Base-by-base conservation (phyloP, 2,797 vertebrate species). In the Coregonus ussuriensis region DNA sequence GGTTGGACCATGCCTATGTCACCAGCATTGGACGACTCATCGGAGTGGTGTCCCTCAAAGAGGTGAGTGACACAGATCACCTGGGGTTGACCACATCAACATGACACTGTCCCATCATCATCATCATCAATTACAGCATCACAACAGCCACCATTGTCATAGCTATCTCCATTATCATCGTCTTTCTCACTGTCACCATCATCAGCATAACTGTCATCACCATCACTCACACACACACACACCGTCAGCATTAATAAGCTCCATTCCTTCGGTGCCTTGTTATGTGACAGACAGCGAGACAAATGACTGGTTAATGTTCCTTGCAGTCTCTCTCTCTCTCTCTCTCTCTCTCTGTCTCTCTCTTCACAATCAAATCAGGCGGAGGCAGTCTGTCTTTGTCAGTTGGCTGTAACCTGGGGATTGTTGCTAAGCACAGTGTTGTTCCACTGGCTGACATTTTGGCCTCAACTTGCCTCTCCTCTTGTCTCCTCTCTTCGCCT, bases 11-110 rank as follows among this genome's bases (percentile, higher is more conserved):
- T 0, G 98, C 97, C 0, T 99, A 98, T 0, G 98, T 98, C 89
- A 99, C 98, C 89, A 98, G 97, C 88, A 98, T 98, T 0, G 97
- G 98, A 4, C 93, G 97, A 18, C 95, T 99, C 81, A 97, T 99
- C 35, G 98, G 98, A 47, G 96, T 98, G 21, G 98, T 99, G 74
- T 96, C 98, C 4, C 94, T 98, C 62, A 97, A 97, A 91, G 98
- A 99, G 95, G 98, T 98, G 83, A 93, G 92, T 68, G 31, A 35
- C 0, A 35, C 65, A 33, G 29, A 9, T 52, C 70, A 29, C 13
- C 47, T 29, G n/a, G 41, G 18, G 31, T 33, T 18, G 66, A 37
- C 15, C 33, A 33, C 66, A 51, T 71, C 25, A 18, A 35, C 18
- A 7, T 69, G 63, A 3, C 37, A 53, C 29, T 47, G 15, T 56